Conservation (phyloP, 2,888 invertebrate genomes). For the Allolobophora icterica region DNA sequence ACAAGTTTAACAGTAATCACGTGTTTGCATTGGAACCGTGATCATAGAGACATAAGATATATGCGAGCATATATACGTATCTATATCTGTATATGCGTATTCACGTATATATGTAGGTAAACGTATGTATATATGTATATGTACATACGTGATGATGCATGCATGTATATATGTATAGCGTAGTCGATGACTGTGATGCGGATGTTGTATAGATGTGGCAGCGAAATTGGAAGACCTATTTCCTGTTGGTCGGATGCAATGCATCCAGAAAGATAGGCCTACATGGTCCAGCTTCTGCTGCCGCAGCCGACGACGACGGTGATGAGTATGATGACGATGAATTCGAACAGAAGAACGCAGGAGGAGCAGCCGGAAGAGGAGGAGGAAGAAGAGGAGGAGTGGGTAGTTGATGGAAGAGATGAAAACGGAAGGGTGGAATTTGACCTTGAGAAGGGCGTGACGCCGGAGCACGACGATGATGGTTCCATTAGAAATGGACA, state of each 20-base stretch:
- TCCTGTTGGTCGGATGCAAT: neutral
- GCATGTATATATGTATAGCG: neutral
- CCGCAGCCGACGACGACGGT: neutral
- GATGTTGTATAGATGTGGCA: neutral
- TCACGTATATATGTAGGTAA: neutral
- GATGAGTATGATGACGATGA: too few species aligned
- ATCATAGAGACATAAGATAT: neutral
- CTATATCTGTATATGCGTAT: neutral
- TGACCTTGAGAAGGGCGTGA: neutral
- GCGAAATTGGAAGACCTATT: neutral
- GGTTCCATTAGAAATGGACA: conserved; percentile 8
- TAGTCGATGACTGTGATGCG: neutral
- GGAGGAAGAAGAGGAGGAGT: too few species aligned
- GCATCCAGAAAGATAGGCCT: too few species aligned
- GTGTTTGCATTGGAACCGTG: neutral
- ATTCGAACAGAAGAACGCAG: too few species aligned
- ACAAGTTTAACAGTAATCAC: neutral
- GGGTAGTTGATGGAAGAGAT: neutral
- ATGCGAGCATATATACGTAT: too few species aligned
- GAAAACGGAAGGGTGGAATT: neutral
- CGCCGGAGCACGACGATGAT: neutral
- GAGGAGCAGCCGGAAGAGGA: too few species aligned
- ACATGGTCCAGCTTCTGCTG: neutral
- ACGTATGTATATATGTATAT: too few species aligned
- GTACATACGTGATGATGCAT: neutral